Conservation (phyloP, 1,140 invertebrate genomes). For the Cataglyphis hispanica region DNA sequence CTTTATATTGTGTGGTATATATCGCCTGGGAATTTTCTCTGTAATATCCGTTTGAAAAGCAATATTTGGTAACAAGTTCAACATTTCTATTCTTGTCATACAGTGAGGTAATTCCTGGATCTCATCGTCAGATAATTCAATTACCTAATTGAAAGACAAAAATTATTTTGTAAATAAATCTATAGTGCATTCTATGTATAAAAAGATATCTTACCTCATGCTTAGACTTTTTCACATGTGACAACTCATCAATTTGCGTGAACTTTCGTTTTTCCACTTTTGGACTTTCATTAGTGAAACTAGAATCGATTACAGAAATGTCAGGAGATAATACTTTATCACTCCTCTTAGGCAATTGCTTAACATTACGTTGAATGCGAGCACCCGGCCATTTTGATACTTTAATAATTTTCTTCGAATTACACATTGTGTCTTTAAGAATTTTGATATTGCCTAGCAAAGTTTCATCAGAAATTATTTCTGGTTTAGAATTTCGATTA, state of each 20-base stretch:
- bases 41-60: conserved; percentile 70
- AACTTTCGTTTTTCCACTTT: conserved; percentile 66
- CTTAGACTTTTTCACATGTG: conserved; percentile 75
- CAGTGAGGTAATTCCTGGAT: conserved; percentile 80
- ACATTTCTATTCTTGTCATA: conserved; percentile 81
- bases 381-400: conserved; percentile 78
- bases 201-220: conserved; percentile 77
- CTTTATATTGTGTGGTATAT: conserved; percentile 80
- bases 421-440: conserved; percentile 55
- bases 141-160: conserved; percentile 75
- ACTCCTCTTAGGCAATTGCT: conserved; percentile 81
- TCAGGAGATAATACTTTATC: conserved; percentile 72
- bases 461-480: conserved; percentile 83
- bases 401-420: conserved; percentile 21
- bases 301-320: conserved; percentile 60
- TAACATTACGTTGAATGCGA: conserved; percentile 84
- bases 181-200: conserved; percentile 24
- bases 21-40: conserved; percentile 74
- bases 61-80: conserved; percentile 83
- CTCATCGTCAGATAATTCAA: conserved; percentile 85
- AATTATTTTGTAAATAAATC: conserved; percentile 36
- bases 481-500: conserved; percentile 74
- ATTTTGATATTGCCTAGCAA: conserved; percentile 80
- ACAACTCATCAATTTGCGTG: conserved; percentile 1
- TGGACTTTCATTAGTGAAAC: conserved; percentile 20